A percentile compares a stretch with the other conserved stretches of the same genome.
Conservation (phyloP, 2,797 vertebrate genomes). For the Acipenser oxyrinchus region DNA sequence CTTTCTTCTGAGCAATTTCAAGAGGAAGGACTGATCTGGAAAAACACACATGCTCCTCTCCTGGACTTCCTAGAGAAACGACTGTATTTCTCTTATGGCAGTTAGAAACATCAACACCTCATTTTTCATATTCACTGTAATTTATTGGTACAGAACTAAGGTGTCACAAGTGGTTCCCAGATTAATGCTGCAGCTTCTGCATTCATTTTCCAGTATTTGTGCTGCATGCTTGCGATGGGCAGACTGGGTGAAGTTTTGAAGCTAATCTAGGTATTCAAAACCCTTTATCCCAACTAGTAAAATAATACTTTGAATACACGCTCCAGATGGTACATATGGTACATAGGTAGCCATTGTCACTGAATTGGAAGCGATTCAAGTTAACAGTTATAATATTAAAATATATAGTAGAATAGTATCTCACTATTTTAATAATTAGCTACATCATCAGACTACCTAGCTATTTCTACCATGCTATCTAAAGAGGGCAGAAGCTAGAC, state of each 20-base stretch:
- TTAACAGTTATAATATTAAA: too few species aligned
- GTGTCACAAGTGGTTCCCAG: conserved; percentile 5
- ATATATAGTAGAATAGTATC: too few species aligned
- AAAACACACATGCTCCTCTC: conserved; percentile 22
- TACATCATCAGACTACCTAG: too few species aligned
- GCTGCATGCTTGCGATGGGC: neutral
- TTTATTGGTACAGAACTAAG: conserved; percentile 21
- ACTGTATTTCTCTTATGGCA: conserved; percentile 37
- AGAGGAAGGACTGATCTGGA: neutral
- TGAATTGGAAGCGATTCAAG: too few species aligned
- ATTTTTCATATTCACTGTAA: conserved; percentile 34
- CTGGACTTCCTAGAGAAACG: conserved; percentile 18
- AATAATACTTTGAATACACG: neutral
- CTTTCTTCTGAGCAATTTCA: neutral
- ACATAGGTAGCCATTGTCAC: too few species aligned
- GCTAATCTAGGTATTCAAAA: neutral
- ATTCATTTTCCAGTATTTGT: neutral
- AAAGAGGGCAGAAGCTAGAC: too few species aligned
- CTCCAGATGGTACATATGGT: too few species aligned
- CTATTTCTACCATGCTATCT: too few species aligned
- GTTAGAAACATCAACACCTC: conserved; percentile 37
- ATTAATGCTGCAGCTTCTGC: conserved; percentile 1
- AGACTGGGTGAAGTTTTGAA: neutral
- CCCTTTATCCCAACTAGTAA: too few species aligned
- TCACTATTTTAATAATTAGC: too few species aligned